A percentile compares a stretch with the other conserved stretches of the same genome.
Conservation (phyloP, 2,113 vertebrate genomes). For the Cryptomyrus ogoouensis region DNA sequence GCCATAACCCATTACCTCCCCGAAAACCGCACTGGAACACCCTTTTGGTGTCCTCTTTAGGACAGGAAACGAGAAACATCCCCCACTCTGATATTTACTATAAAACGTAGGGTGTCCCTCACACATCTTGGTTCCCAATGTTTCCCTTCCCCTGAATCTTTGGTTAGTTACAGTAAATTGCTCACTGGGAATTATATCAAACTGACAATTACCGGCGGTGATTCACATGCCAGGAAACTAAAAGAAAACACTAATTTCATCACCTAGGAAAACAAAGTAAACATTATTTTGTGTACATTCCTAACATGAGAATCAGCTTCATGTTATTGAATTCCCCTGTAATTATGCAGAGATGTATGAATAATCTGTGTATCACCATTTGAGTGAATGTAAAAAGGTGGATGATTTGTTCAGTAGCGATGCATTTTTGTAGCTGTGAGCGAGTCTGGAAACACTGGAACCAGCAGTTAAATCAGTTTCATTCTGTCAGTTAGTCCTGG, state of each 20-base stretch:
- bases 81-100: not conserved
- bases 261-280: not conserved
- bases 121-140: not conserved
- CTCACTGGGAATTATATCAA: not conserved
- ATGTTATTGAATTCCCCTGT: not conserved
- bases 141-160: not conserved
- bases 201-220: constrained; percentile 4
- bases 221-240: not conserved
- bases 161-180: not conserved
- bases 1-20: not conserved
- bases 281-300: not conserved
- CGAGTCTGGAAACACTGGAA: not conserved
- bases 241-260: not conserved
- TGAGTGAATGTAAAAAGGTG: not conserved
- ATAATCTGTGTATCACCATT: constrained; percentile 6
- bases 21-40: not conserved
- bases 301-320: not conserved
- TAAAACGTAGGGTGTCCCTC: not conserved
- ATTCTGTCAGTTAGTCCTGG: not conserved
- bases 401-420: not conserved
- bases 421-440: not conserved
- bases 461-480: not conserved
- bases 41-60: not conserved
- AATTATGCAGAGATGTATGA: not conserved
- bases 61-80: not conserved